These are phyloP conservation scores for Acanthoscelides obtectus DNA, from an alignment of 2,888 invertebrate species.

Conservation along the genomic window DNA sequence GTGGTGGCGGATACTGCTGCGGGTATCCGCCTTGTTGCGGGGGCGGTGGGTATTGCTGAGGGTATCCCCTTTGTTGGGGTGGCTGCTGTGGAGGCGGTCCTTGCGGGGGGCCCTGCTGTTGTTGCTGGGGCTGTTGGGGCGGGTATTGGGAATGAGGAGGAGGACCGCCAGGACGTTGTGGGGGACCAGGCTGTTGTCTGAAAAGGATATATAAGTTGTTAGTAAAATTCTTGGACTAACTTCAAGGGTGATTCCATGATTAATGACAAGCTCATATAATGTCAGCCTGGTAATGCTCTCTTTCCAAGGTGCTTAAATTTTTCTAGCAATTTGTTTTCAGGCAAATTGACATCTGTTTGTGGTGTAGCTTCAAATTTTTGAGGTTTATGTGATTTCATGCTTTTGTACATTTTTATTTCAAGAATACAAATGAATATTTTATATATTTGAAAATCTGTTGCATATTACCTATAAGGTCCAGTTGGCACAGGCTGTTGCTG, in stretches of 20 bases:
- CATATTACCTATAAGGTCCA: slow-evolving; percentile 22
- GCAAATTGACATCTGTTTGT: no score
- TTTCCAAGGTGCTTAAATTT: no score
- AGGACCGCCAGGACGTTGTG: slow-evolving; percentile 42
- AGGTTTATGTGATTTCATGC: no score
- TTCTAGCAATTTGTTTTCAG: no score
- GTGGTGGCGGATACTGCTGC: slow-evolving; percentile 66
- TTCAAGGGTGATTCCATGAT: no score
- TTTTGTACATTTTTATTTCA: no score
- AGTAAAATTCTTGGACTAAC: background rate
- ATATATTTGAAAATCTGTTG: no score
- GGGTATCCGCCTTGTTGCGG: slow-evolving; percentile 58
- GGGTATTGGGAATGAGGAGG: slow-evolving; percentile 25
- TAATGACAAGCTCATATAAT: no score
- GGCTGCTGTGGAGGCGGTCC: slow-evolving; percentile 32
- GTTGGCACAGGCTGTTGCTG: slow-evolving; percentile 46
- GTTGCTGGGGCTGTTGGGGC: background rate
- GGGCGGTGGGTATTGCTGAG: slow-evolving; percentile 31
- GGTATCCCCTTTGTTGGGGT: slow-evolving; percentile 46
- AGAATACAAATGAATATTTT: background rate
- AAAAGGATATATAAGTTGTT: background rate
- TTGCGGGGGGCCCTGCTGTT: background rate
- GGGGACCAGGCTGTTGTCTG: slow-evolving; percentile 45
- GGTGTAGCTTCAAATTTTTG: no score
- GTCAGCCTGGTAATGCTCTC: no score